phyloP scores from a whole-genome alignment of 2,888 invertebrate species.

The Antitype chi region DNA sequence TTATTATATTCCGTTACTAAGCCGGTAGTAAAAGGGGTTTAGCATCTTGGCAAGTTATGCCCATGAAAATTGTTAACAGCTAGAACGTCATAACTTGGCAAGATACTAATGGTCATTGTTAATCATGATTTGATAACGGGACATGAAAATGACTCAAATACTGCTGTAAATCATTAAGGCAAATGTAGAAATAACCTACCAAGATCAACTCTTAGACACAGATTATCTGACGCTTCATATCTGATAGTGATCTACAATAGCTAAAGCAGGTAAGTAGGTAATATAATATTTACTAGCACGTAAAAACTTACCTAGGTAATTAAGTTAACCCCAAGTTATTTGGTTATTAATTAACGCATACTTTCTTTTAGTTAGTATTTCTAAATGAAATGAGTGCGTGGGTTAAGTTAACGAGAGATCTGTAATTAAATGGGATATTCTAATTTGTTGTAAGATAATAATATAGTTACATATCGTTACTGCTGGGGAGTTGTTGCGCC shows the following conservation, averaged over 20 bases:
- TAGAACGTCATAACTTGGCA: neutral
- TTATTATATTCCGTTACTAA: neutral
- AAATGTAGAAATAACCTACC: neutral
- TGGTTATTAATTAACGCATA: slow-evolving; percentile 64
- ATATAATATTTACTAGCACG: slow-evolving; percentile 36
- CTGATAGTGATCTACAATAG: slow-evolving; percentile 11
- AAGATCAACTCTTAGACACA: neutral
- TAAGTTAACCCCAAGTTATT: slow-evolving; percentile 52
- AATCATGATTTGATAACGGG: neutral
- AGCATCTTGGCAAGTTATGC: neutral
- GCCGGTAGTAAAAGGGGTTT: neutral
- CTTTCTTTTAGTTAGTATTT: slow-evolving; percentile 63
- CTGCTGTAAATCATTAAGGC: neutral
- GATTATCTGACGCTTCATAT: slow-evolving; percentile 7
- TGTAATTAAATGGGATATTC: slow-evolving; percentile 15
- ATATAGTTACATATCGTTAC: neutral
- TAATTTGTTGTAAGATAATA: neutral
- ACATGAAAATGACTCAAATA: neutral
- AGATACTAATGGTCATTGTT: neutral
- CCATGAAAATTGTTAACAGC: neutral
- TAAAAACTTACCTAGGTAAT: slow-evolving; percentile 54
- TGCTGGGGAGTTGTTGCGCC: neutral
- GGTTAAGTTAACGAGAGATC: slow-evolving; percentile 19
- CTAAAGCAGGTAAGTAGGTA: slow-evolving; percentile 17
- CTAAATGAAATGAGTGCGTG: slow-evolving; percentile 54